Evolutionary conservation across 2,797 vertebrate genomes (phyloP), one percentile per base, ranked within the genome.

Genomic region (Gastrophryne carolinensis): DNA sequence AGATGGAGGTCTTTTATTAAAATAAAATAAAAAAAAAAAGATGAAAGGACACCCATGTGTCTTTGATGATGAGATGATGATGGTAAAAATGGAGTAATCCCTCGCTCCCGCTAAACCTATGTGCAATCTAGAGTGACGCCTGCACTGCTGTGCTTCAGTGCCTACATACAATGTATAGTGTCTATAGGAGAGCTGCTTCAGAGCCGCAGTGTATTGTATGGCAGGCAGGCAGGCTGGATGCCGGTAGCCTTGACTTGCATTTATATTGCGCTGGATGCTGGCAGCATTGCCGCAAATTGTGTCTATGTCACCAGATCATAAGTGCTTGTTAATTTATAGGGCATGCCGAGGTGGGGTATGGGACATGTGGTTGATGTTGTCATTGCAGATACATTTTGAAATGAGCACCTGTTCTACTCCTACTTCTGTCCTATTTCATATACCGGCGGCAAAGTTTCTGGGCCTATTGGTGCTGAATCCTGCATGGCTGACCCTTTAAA

Each of bases 21-120:
- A 47, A 47, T 2, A 47, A 19, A 47, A 35, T 35, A 35, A 6
- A 5, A 13, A 39, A 13, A 6, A 21, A 15, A 37, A 11, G 30
- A 50, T 54, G 32, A 39, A 29, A 19, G 30, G 9, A 39, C 65
- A 56, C 24, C 29, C 26, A 57, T 57, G 27, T 34, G 27, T 72
- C 54, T 63, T 39, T 49, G 39, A 72, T 50, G 66, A 44, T 23
- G 26, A 67, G 30, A 24, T 23, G 30, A 24, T 23, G 32, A 15
- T 17, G 23, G 35, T 37, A 34, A 72, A 72, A 58, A 78, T 77
- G 75, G 60, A 57, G 61, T 50, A 58, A 39, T 29, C 23, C 27
- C 44, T 49, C 41, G 52, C 39, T 50, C 17, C 44, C 19, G 3
- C 12, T 13, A 53, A 54, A 26, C 50, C 19, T 57, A 15, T 50